A percentile compares a stretch with the other conserved stretches of the same genome.
These are phyloP conservation scores for Lepidocyrtoides sp. DNA, from an alignment of 2,888 invertebrate genomes.

Conservation along the genomic window DNA sequence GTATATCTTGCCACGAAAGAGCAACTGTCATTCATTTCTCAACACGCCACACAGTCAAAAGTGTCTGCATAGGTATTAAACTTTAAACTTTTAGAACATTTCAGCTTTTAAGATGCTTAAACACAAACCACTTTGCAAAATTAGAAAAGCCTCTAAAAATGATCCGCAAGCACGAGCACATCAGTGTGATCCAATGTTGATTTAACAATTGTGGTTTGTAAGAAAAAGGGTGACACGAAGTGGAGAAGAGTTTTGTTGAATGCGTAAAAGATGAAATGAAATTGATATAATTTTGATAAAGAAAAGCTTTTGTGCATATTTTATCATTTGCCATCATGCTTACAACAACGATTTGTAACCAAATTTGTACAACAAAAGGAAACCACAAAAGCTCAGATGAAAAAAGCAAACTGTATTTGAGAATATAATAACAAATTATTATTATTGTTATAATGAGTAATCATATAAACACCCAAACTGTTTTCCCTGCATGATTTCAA, in stretches of 20 bases:
- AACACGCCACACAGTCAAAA: background rate
- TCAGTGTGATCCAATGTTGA: background rate
- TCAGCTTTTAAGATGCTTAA: too few species aligned
- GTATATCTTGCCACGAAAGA: too few species aligned
- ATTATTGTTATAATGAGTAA: background rate
- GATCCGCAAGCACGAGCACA: background rate
- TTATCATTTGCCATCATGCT: background rate
- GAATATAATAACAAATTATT: background rate
- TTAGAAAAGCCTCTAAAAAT: constrained; percentile 1
- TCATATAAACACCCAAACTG: background rate
- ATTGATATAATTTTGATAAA: constrained; percentile 54
- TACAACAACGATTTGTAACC: background rate
- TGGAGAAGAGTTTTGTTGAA: constrained; percentile 32
- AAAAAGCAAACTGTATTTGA: background rate
- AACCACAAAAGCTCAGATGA: background rate
- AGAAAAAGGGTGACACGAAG: constrained; percentile 50
- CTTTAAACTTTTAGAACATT: too few species aligned
- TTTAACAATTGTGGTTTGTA: constrained; percentile 38
- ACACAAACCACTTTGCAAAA: constrained; percentile 21
- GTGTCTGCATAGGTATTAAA: background rate
- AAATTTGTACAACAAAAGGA: background rate
- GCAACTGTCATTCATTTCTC: background rate
- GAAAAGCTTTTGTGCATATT: background rate
- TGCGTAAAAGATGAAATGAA: constrained; percentile 27
- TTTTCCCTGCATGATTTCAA: background rate